Evolutionary conservation across 2,797 vertebrate species (phyloP).

Genomic region (Acridotheres tristis): DNA sequence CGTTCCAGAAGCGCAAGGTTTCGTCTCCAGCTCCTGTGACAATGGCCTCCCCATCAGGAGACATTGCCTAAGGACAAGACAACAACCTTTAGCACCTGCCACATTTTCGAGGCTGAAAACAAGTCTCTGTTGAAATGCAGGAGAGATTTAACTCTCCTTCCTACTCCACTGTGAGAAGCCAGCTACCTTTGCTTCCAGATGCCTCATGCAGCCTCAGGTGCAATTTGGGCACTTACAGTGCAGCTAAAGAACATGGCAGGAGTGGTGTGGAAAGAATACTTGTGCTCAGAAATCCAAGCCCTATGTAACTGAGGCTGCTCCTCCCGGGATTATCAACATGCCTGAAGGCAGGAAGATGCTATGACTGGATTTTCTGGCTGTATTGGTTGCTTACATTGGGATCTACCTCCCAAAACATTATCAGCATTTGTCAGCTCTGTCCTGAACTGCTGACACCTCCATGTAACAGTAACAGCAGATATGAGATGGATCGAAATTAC

Average conservation of each 20-base stretch:
- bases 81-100: not conserved
- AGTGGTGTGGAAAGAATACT: not conserved
- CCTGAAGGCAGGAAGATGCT: not conserved
- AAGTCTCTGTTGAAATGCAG: not conserved
- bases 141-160: not conserved
- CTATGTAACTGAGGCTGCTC: not conserved
- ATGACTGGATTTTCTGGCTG: not conserved
- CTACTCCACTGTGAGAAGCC: not conserved
- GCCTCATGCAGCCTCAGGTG: not conserved
- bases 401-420: not conserved
- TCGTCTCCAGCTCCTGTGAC: slow-evolving; percentile 97
- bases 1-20: slow-evolving; percentile 97
- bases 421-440: not conserved
- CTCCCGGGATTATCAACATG: not conserved
- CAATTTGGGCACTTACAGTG: not conserved
- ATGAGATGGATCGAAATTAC: fast-evolving
- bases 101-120: not conserved
- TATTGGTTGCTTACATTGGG: not conserved
- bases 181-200: not conserved
- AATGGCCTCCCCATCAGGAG: slow-evolving; percentile 97
- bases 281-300: not conserved
- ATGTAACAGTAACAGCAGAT: not conserved
- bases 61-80: slow-evolving; percentile 87
- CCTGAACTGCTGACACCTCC: not conserved
- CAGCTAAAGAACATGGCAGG: not conserved